Conservation (phyloP, 1,140 invertebrate genomes). For the Drosophila insularis region DNA sequence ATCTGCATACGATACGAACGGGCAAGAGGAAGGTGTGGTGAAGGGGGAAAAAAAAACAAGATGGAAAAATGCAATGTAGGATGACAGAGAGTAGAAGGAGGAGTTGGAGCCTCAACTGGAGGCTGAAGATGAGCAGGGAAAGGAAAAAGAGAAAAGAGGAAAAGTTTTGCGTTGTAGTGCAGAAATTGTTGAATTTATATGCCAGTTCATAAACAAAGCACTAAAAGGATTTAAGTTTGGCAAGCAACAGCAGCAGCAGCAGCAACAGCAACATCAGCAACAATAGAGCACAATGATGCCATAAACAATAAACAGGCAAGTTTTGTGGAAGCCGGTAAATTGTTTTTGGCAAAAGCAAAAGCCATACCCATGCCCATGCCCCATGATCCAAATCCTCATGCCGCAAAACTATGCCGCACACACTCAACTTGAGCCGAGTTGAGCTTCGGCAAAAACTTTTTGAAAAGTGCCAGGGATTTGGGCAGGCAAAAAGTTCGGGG, state of each 20-base stretch:
- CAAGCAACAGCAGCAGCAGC: slow-evolving; percentile 29
- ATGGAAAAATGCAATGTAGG: slow-evolving; percentile 8
- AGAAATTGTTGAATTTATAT: slow-evolving; percentile 71
- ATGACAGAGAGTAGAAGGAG: neutral
- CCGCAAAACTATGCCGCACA: slow-evolving; percentile 73
- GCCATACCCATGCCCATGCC: neutral
- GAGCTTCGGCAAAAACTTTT: slow-evolving; percentile 33
- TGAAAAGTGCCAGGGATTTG: slow-evolving; percentile 67
- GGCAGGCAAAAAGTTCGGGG: slow-evolving; percentile 72
- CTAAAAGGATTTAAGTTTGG: slow-evolving; percentile 80
- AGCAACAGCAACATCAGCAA: slow-evolving; percentile 28
- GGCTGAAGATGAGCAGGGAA: neutral
- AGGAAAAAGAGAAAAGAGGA: neutral
- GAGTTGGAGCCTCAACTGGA: neutral
- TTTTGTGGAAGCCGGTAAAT: slow-evolving; percentile 71
- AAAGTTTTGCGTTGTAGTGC: slow-evolving; percentile 49
- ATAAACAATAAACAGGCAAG: slow-evolving; percentile 82
- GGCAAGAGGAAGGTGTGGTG: neutral
- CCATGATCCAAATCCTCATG: neutral
- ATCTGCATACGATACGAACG: slow-evolving; percentile 37
- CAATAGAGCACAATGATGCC: slow-evolving; percentile 77
- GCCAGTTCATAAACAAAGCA: slow-evolving; percentile 77
- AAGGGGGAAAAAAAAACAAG: slow-evolving; percentile 12
- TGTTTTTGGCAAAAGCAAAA: slow-evolving; percentile 58
- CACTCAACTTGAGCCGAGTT: slow-evolving; percentile 47